Conservation (phyloP, 2,797 vertebrate species). For the Neostethus bicornis region DNA sequence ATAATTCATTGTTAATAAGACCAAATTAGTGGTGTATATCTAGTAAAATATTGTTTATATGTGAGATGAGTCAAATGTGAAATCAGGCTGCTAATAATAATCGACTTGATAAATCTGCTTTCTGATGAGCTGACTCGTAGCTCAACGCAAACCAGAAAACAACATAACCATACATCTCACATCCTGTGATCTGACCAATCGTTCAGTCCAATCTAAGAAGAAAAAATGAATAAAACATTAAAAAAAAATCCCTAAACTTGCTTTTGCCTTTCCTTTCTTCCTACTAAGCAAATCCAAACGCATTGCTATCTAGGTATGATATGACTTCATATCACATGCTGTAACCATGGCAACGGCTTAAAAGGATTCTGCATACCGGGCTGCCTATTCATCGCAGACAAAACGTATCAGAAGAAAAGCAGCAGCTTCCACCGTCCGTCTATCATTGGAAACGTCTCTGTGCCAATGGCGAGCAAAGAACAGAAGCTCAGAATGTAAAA, state of each 20-base stretch:
- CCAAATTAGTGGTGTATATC: background rate
- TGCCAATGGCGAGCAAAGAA: background rate
- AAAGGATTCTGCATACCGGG: slow-evolving; percentile 24
- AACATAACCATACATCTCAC: background rate
- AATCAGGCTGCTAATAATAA: background rate
- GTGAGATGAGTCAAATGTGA: background rate
- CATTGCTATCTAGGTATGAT: slow-evolving; percentile 34
- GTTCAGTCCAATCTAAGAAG: background rate
- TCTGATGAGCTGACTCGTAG: background rate
- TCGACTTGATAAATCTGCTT: background rate
- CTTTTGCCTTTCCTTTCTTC: too few species aligned
- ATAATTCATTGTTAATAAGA: background rate
- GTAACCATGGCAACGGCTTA: slow-evolving; percentile 59
- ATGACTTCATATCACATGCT: slow-evolving; percentile 28
- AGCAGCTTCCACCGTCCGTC: background rate
- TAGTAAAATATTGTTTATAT: background rate
- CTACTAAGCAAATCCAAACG: background rate
- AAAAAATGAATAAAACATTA: background rate
- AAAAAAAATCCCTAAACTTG: too few species aligned
- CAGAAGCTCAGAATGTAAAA: background rate
- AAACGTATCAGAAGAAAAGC: slow-evolving; percentile 18
- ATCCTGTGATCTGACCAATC: background rate
- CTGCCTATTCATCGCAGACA: slow-evolving; percentile 18
- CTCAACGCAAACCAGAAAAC: background rate
- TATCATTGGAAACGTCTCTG: slow-evolving; percentile 10